These are phyloP conservation scores for Prenolepis imparis DNA, from an alignment of 2,888 invertebrate species.

Conservation along the genomic window DNA sequence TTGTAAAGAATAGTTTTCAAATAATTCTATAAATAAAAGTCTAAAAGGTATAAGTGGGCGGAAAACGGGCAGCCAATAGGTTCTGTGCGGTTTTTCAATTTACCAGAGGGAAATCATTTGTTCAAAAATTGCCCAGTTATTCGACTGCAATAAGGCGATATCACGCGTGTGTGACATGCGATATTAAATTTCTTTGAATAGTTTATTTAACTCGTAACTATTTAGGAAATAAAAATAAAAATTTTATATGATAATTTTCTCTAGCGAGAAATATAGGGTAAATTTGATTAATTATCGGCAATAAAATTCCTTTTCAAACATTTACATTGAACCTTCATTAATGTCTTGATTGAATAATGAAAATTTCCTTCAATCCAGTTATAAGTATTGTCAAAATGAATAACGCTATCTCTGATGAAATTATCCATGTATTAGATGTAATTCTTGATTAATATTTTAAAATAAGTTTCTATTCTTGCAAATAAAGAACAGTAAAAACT, in stretches of 20 bases:
- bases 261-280: not conserved
- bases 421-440: not conserved
- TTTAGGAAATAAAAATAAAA: not conserved
- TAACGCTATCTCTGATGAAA: too few species aligned
- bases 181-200: not conserved
- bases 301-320: not conserved
- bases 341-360: not conserved
- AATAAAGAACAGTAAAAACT: too few species aligned
- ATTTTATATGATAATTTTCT: not conserved
- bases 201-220: not conserved
- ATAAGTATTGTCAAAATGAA: not conserved
- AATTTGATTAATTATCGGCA: not conserved
- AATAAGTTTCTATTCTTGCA: not conserved
- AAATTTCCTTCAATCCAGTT: not conserved
- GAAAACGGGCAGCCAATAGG: not conserved
- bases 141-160: not conserved
- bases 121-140: conserved; percentile 1
- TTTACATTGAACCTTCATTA: not conserved
- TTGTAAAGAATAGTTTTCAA: not conserved
- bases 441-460: not conserved
- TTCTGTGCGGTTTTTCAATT: not conserved
- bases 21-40: conserved; percentile 1
- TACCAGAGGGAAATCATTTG: conserved; percentile 7
- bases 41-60: not conserved
- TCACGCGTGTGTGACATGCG: not conserved